phyloP scores from a whole-genome alignment of 2,113 vertebrate genomes.

The Xiphias gladius region DNA sequence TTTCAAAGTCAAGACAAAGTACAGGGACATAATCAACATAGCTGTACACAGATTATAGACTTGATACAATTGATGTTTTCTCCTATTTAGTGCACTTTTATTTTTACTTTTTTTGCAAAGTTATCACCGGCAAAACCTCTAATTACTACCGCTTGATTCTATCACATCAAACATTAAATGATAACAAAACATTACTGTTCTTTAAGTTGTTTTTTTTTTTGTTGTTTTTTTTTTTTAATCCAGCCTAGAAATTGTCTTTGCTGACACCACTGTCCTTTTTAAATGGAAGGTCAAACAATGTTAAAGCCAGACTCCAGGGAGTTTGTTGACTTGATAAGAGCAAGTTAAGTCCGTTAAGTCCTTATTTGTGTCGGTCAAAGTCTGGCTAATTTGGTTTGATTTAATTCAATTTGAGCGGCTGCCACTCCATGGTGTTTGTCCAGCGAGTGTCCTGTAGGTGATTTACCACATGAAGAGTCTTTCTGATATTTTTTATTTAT shows the following conservation, averaged over 20 bases:
- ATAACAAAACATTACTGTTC: constrained; percentile 26
- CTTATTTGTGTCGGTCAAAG: constrained; percentile 40
- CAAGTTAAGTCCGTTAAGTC: constrained; percentile 52
- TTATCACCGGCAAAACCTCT: constrained; percentile 33
- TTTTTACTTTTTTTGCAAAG: constrained; percentile 40
- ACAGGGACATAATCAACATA: constrained; percentile 64
- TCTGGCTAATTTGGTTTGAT: constrained; percentile 49
- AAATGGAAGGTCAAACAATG: constrained; percentile 38
- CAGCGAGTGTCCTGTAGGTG: constrained; percentile 39
- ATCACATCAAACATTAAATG: constrained; percentile 65
- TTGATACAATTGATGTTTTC: constrained; percentile 54
- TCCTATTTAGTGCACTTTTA: constrained; percentile 48
- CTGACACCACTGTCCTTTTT: neutral
- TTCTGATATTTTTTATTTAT: neutral
- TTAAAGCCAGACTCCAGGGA: constrained; percentile 9
- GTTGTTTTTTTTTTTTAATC: neutral
- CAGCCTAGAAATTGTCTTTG: neutral
- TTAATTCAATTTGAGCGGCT: constrained; percentile 34
- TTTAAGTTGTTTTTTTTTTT: neutral
- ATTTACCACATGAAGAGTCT: constrained; percentile 7
- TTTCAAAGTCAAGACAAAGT: constrained; percentile 68
- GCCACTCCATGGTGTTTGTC: constrained; percentile 26
- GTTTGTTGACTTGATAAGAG: constrained; percentile 42
- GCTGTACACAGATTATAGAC: constrained; percentile 60
- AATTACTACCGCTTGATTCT: constrained; percentile 37